Base-by-base conservation (phyloP, 1,140 invertebrate genomes). In the Eurosta solidaginis region DNA sequence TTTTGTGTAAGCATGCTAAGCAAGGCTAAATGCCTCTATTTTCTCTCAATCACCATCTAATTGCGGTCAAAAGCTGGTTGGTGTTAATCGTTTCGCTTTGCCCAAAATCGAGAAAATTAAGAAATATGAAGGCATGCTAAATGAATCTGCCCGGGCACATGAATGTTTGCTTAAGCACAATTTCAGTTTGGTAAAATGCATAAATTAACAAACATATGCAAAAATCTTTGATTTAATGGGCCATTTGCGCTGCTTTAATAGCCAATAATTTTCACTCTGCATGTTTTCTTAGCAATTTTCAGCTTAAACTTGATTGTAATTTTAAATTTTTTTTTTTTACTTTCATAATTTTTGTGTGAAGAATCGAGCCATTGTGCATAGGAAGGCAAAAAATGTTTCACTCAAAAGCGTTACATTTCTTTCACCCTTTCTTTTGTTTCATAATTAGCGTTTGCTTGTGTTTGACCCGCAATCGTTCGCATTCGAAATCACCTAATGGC, bases 401-500 rank as follows among this genome's bases (percentile, higher is more conserved):
- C 25, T 9, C 49, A 22, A 4, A 22, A 50, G 49, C 3, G 27
- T 20, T 25, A 12, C 45, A 7, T 59, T 59, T 63, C 14, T 40
- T 68, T 1, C 29, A 9, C 40, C 36, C 14, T 17, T 14, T 59
- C 17, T 68, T 7, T 6, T 68, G 59, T 33, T 40, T 27, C 14
- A 36, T 68, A 68, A 68, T 68, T 68, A 68, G 36, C 27, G 33
- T 68, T 68, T 68, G 59, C 59, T 17, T 40, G 59, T 33, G 40
- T 68, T 68, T 40, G 59, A 42, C 59, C 59, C 59, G 59, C 59
- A 68, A 40, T 68, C 40, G 33, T 9, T n/a, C n/a, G n/a, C 59
- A 22, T 22, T 40, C 17, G 40, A 68, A 68, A 68, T 33, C 22
- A 33, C 22, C 59, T 68, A 68, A 68, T 68, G 59, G 40, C 59